phyloP scores from a whole-genome alignment of 2,797 vertebrate genomes.

The Chrysocyon brachyurus region DNA sequence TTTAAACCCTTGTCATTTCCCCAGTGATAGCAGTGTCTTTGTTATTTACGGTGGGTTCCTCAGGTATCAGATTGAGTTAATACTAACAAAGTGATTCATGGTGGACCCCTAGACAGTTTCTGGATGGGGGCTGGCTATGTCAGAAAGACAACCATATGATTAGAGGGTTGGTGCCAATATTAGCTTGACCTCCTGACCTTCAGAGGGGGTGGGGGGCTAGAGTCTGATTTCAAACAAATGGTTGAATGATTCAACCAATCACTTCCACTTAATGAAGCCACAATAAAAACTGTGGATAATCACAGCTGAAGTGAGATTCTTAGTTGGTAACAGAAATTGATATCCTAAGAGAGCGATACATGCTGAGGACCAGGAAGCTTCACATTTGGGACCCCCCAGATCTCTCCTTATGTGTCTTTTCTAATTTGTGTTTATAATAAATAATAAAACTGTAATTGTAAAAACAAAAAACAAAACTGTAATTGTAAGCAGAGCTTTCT shows the following conservation, averaged over 20 bases:
- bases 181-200: neutral
- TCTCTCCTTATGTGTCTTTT: neutral
- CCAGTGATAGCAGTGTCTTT: neutral
- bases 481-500: neutral
- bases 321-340: neutral
- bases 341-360: neutral
- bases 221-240: neutral
- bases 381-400: neutral
- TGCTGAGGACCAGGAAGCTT: neutral
- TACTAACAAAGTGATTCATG: neutral
- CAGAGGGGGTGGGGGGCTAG: too few relatives aligned
- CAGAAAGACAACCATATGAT: neutral
- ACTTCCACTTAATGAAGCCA: neutral
- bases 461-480: neutral
- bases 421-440: conserved; percentile 15
- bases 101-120: neutral
- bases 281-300: conserved; percentile 24
- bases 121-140: neutral
- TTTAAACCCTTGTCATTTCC: neutral
- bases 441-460: neutral
- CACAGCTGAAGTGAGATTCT: conserved; percentile 3
- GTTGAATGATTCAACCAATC: conserved; percentile 26
- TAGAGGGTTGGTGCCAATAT: neutral
- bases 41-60: neutral
- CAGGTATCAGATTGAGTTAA: neutral